These are phyloP conservation scores for Calidris pygmaea DNA, from an alignment of 2,113 vertebrate species.

Conservation along the genomic window DNA sequence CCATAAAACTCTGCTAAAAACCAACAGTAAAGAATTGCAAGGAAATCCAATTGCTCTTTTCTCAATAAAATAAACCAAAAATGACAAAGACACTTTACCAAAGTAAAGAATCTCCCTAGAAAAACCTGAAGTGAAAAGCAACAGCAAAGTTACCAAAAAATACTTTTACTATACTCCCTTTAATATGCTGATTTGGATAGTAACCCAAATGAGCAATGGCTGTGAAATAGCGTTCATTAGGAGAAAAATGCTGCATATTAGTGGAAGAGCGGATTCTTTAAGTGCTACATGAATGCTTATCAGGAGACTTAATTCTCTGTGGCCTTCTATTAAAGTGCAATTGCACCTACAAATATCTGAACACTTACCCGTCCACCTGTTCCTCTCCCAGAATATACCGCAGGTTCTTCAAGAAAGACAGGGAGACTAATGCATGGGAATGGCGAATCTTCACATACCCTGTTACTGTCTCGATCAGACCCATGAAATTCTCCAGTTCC, in stretches of 20 bases:
- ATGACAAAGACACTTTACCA: neutral
- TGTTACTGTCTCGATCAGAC: slow-evolving; percentile 92
- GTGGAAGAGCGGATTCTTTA: neutral
- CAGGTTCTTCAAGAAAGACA: slow-evolving; percentile 95
- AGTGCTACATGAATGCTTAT: neutral
- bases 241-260: accelerated
- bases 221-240: neutral
- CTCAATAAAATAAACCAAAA: neutral
- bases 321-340: neutral
- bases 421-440: slow-evolving; percentile 90
- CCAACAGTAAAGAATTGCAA: neutral
- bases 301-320: neutral
- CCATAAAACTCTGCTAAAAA: neutral
- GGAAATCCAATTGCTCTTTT: neutral
- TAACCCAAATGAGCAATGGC: neutral
- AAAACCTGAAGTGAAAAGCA: neutral
- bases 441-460: slow-evolving; percentile 96
- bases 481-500: slow-evolving; percentile 98
- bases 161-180: neutral
- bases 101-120: neutral
- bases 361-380: slow-evolving; percentile 87
- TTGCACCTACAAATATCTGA: neutral
- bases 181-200: neutral
- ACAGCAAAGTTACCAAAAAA: neutral
- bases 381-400: slow-evolving; percentile 91